Base-by-base conservation (phyloP, 2,888 invertebrate genomes). In the Craniophora ligustri region DNA sequence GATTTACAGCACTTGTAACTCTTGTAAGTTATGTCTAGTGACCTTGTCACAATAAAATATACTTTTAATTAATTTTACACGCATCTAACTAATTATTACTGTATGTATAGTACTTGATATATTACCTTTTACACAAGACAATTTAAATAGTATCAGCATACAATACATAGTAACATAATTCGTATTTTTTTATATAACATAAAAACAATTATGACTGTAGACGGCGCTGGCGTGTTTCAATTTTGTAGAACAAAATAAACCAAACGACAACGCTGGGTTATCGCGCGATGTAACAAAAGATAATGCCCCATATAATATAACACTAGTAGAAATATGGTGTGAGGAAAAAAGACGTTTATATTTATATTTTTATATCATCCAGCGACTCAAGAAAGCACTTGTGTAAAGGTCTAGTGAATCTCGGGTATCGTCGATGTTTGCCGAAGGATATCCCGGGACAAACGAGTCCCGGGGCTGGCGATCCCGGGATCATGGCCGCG, bases 381-480 rank as follows among this genome's bases (percentile, higher is more conserved):
- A 78, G 81, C 81, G 79, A 82, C 82, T 86, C 85, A 77, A 84
- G 85, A 87, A 85, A 87, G 88, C 86, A 87, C 88, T 88, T 84
- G 84, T 86, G 87, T 85, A 87, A 88, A 89, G 90, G 90, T 87
- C 88, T 87, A 87, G 88, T 87, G 89, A 89, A 91, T 89, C 87
- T 87, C 86, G 89, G 88, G 85, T 87, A 87, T 82, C 84, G 88
- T 79, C 86, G 86, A 86, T 91, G 91, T 92, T 92, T 92, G 88
- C 89, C 84, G 83, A 88, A 86, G 92, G 89, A 89, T 89, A 88
- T 88, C 84, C 87, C 87, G 87, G 86, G 89, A 92, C 91, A 92
- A 92, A 91, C 91, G 89, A 91, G 88, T 73, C 75, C n/a, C 81
- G 79, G 81, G 78, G 72, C 78, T 81, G 80, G 78, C 83, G 84